These are phyloP conservation scores for Oligia strigilis DNA, from an alignment of 2,888 invertebrate genomes.

Conservation along the genomic window DNA sequence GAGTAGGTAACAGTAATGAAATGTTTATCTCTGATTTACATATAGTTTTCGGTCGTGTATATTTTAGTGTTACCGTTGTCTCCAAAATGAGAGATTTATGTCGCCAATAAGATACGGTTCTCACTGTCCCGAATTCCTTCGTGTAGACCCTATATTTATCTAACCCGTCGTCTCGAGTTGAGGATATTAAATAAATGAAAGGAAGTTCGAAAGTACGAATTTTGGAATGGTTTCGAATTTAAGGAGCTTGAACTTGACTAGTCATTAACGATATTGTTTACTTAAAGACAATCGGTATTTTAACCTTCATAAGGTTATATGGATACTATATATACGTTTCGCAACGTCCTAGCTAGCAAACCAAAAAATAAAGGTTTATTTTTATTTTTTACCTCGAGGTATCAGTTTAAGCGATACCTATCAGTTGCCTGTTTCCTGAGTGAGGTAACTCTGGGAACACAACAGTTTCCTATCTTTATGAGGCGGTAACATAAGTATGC, in stretches of 20 bases:
- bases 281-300: background rate
- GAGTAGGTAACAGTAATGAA: conserved; percentile 52
- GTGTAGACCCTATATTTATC: conserved; percentile 44
- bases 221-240: conserved; percentile 12
- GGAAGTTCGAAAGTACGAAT: conserved; percentile 14
- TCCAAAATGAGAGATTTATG: conserved; percentile 67
- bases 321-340: background rate
- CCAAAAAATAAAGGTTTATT: background rate
- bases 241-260: conserved; percentile 10
- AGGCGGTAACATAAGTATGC: conserved; percentile 13
- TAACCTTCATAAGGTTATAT: background rate
- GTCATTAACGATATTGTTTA: background rate
- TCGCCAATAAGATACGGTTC: conserved; percentile 63
- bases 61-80: conserved; percentile 52
- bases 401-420: background rate
- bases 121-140: conserved; percentile 47
- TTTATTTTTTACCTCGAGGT: background rate
- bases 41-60: conserved; percentile 58
- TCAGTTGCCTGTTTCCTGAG: background rate
- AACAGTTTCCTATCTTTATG: conserved; percentile 23
- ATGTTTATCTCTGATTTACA: conserved; percentile 68
- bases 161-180: conserved; percentile 32
- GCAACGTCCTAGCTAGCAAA: background rate
- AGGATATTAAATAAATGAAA: conserved; percentile 40
- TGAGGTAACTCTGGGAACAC: conserved; percentile 23